phyloP scores from a whole-genome alignment of 2,797 vertebrate species.

The Pygocentrus nattereri region DNA sequence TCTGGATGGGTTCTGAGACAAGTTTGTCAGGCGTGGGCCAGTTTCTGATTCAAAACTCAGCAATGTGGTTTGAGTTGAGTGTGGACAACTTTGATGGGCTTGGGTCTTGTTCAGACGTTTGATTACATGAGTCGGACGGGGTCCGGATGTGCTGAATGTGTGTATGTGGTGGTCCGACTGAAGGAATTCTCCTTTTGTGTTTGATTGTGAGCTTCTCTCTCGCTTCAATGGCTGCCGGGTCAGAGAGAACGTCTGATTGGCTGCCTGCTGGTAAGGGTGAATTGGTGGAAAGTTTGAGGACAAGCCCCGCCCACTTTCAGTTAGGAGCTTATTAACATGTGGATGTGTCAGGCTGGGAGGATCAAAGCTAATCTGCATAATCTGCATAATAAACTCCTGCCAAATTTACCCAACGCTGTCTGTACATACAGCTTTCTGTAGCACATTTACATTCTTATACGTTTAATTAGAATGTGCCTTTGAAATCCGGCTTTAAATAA shows the following conservation, averaged over 20 bases:
- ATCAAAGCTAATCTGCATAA: slow-evolving; percentile 43
- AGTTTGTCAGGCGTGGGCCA: too few species aligned
- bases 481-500: too few species aligned
- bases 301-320: slow-evolving; percentile 43
- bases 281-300: not conserved
- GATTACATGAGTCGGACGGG: too few species aligned
- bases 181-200: slow-evolving; percentile 33
- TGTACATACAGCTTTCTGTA: not conserved
- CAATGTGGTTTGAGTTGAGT: too few species aligned
- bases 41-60: too few species aligned
- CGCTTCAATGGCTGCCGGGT: not conserved
- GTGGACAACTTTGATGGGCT: too few species aligned
- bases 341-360: slow-evolving; percentile 25
- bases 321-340: slow-evolving; percentile 49
- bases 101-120: too few species aligned
- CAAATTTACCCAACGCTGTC: slow-evolving; percentile 16
- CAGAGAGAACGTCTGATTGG: slow-evolving; percentile 3
- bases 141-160: slow-evolving; percentile 33
- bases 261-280: not conserved
- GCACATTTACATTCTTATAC: too few species aligned
- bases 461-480: too few species aligned
- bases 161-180: slow-evolving; percentile 17
- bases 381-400: slow-evolving; percentile 43
- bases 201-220: not conserved
- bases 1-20: too few species aligned